Percentiles rank a stretch among this genome's conserved stretches.
These are phyloP conservation scores for Nothobranchius furzeri DNA, from an alignment of 2,113 vertebrate genomes.

Conservation along the genomic window DNA sequence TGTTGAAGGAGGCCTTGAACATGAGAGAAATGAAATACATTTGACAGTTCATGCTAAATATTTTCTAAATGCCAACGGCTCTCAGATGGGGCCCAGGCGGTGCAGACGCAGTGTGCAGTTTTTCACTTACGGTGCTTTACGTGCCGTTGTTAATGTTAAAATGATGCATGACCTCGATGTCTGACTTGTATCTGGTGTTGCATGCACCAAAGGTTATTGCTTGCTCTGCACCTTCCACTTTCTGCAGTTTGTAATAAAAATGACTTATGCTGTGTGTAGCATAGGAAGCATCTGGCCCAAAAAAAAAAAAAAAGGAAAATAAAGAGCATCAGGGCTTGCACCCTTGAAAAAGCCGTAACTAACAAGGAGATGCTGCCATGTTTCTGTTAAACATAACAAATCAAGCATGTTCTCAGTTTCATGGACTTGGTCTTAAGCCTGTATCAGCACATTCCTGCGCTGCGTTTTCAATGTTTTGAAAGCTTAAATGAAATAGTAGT, in stretches of 20 bases:
- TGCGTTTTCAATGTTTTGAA: too few species aligned
- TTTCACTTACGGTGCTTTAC: background rate
- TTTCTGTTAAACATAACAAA: slow-evolving; percentile 12
- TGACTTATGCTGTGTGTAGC: slow-evolving; percentile 34
- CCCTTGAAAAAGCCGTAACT: slow-evolving; percentile 40
- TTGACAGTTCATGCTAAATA: slow-evolving; percentile 2
- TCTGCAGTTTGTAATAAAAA: slow-evolving; percentile 55
- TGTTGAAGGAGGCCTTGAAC: slow-evolving; percentile 14
- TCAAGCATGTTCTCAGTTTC: slow-evolving; percentile 5
- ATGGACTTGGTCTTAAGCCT: background rate
- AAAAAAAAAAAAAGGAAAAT: slow-evolving; percentile 23
- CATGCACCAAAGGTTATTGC: slow-evolving; percentile 28
- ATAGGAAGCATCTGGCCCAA: slow-evolving; percentile 28
- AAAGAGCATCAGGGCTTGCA: slow-evolving; percentile 4
- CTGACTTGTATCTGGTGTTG: slow-evolving; percentile 21
- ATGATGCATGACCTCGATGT: slow-evolving; percentile 34
- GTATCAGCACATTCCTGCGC: too few species aligned
- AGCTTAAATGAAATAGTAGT: too few species aligned
- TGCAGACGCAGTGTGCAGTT: slow-evolving; percentile 3
- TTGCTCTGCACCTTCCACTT: slow-evolving; percentile 36
- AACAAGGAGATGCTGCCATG: slow-evolving; percentile 4
- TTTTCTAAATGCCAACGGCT: slow-evolving; percentile 12
- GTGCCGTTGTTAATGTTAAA: slow-evolving; percentile 15
- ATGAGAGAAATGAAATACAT: slow-evolving; percentile 29
- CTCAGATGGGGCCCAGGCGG: background rate